These are phyloP conservation scores for Ciconia stormi DNA, from an alignment of 2,113 vertebrate genomes.

Conservation along the genomic window DNA sequence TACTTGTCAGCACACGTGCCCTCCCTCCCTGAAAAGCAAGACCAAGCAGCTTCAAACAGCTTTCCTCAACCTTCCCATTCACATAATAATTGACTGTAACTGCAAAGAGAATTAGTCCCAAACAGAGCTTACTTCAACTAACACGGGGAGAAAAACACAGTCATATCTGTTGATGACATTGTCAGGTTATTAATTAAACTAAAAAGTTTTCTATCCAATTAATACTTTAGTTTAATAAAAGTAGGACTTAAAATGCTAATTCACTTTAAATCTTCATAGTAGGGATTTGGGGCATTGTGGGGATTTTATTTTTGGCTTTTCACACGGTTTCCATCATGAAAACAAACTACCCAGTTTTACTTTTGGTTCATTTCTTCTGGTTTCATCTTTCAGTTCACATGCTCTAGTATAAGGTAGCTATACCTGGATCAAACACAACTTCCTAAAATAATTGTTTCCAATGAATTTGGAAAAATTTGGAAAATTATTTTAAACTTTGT, in stretches of 20 bases:
- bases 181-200: neutral
- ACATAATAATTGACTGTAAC: neutral
- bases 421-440: neutral
- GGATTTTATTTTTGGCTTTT: neutral
- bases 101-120: neutral
- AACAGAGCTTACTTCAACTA: neutral
- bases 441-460: neutral
- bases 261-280: neutral
- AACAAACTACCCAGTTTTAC: neutral
- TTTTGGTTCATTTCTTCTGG: neutral
- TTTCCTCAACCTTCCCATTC: neutral
- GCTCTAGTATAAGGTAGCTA: neutral
- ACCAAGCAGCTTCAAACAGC: neutral
- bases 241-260: neutral
- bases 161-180: neutral
- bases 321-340: neutral
- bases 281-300: neutral
- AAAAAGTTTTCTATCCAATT: neutral
- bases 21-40: neutral
- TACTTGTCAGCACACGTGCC: neutral
- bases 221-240: neutral
- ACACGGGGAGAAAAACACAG: neutral
- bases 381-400: neutral
- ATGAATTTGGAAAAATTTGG: neutral
- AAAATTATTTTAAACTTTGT: neutral